phyloP scores from a whole-genome alignment of 1,140 invertebrate genomes.

The Copidosoma floridanum region DNA sequence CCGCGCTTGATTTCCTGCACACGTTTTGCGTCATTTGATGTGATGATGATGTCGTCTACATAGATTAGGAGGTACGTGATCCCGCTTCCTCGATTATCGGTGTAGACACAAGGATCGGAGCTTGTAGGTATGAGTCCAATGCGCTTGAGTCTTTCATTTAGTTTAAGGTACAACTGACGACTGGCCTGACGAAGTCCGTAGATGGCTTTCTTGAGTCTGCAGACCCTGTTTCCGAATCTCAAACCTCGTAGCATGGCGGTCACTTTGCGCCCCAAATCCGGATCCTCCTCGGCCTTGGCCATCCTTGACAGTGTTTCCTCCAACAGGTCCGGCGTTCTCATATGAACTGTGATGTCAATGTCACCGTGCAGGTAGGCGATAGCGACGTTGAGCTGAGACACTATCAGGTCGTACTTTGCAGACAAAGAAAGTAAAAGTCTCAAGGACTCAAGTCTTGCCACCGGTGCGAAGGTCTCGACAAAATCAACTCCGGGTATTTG shows the following conservation, averaged over 20 bases:
- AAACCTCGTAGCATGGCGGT: not conserved
- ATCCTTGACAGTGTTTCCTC: not conserved
- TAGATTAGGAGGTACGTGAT: constrained; percentile 28
- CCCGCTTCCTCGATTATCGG: not conserved
- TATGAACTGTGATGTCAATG: constrained; percentile 11
- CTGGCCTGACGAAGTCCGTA: constrained; percentile 12
- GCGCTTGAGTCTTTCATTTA: constrained; percentile 1
- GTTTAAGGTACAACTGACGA: constrained; percentile 2
- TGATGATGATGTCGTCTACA: constrained; percentile 31
- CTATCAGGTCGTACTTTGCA: not conserved
- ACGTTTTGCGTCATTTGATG: constrained; percentile 5
- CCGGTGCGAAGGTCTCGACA: constrained; percentile 25
- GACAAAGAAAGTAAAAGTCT: constrained; percentile 7
- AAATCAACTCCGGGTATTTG: constrained; percentile 28
- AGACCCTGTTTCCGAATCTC: not conserved
- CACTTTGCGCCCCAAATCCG: not conserved
- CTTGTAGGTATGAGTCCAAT: constrained; percentile 22
- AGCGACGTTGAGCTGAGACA: constrained; percentile 14
- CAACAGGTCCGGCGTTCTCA: not conserved
- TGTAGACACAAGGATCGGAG: constrained; percentile 22
- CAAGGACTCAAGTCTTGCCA: constrained; percentile 5
- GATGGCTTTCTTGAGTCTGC: constrained; percentile 7
- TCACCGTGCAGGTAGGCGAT: constrained; percentile 31
- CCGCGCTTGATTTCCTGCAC: constrained; percentile 13
- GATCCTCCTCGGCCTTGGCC: not conserved